A percentile compares a stretch with the other conserved stretches of the same genome.
Conservation (phyloP, 2,113 vertebrate species). For the Amia ocellicauda region DNA sequence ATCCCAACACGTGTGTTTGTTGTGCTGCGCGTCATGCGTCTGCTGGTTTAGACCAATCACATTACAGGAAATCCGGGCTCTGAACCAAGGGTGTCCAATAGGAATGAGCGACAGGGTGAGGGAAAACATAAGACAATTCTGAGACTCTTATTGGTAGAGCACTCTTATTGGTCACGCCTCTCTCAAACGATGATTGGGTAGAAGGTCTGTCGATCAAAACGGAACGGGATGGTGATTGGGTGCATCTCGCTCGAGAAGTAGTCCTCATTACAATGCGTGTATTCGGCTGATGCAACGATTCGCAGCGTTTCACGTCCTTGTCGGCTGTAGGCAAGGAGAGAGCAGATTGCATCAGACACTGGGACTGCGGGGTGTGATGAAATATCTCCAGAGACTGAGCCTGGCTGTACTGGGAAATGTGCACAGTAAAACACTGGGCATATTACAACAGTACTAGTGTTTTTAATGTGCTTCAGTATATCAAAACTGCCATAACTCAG, state of each 20-base stretch:
- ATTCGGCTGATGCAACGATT: constrained; percentile 63
- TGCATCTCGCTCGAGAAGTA: constrained; percentile 26
- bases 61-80: background rate
- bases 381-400: constrained; percentile 20
- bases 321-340: constrained; percentile 7
- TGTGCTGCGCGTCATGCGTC: background rate
- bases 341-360: constrained; percentile 56
- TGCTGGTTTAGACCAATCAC: constrained; percentile 38
- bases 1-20: constrained; percentile 14
- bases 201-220: constrained; percentile 12
- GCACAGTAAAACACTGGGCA: background rate
- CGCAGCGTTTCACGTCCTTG: constrained; percentile 42
- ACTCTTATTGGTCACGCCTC: background rate
- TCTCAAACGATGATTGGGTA: background rate
- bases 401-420: background rate
- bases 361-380: background rate
- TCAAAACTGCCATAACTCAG: background rate
- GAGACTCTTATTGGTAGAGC: constrained; percentile 18
- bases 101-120: constrained; percentile 21
- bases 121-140: background rate
- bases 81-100: constrained; percentile 26
- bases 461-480: background rate
- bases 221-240: constrained; percentile 31
- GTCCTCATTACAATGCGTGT: background rate
- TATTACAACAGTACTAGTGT: background rate